Conservation (phyloP, 2,888 invertebrate genomes). For the Rosalia funebris region DNA sequence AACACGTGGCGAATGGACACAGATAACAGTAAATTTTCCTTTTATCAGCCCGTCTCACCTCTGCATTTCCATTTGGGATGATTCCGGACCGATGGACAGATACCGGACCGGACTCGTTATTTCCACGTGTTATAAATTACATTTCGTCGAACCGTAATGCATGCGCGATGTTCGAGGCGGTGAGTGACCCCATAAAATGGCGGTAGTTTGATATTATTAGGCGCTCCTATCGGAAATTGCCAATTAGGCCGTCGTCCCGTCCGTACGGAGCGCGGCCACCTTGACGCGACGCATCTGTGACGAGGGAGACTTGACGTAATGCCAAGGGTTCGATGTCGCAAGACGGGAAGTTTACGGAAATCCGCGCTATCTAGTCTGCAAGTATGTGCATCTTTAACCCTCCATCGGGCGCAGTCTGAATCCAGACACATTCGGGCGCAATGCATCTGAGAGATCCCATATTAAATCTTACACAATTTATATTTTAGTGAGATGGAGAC, state of each 20-base stretch:
- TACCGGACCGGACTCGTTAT: constrained; percentile 7
- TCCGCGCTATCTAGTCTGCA: too few relatives aligned
- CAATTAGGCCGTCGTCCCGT: constrained; percentile 50
- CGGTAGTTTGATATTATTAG: constrained; percentile 43
- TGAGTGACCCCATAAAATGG: constrained; percentile 33
- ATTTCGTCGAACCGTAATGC: constrained; percentile 9
- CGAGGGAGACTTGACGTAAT: constrained; percentile 1
- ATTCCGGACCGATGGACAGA: constrained; percentile 17
- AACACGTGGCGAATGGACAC: background rate
- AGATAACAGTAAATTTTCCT: constrained; percentile 14
- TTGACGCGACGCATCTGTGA: constrained; percentile 3
- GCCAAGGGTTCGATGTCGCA: background rate
- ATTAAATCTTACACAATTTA: too few relatives aligned
- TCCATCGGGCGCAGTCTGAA: too few relatives aligned
- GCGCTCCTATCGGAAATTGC: constrained; percentile 58
- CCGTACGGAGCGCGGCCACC: constrained; percentile 10
- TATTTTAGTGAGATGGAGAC: too few relatives aligned
- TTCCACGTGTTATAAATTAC: constrained; percentile 18
- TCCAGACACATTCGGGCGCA: too few relatives aligned
- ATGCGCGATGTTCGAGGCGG: constrained; percentile 4
- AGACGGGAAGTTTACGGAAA: too few relatives aligned
- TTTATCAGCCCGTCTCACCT: constrained; percentile 11
- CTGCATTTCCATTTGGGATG: constrained; percentile 20
- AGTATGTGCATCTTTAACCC: too few relatives aligned
- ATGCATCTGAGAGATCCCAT: too few relatives aligned